Percentiles rank a stretch among this genome's conserved stretches.
Conservation (phyloP, 2,888 invertebrate genomes). For the Drosophila longiperda region DNA sequence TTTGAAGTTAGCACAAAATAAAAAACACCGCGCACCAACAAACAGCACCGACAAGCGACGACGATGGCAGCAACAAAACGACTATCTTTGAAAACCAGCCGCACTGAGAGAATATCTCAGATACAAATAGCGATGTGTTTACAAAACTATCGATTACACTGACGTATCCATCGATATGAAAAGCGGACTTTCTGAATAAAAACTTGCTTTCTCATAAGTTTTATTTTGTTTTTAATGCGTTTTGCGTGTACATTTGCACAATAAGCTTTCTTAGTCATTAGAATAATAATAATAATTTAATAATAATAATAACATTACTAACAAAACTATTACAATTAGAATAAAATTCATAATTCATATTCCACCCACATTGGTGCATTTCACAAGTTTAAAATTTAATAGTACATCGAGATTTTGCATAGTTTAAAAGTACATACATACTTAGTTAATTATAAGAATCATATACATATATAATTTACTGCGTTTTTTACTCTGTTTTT, state of each 20-base stretch:
- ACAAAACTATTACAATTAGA: constrained; percentile 82
- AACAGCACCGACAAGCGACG: constrained; percentile 61
- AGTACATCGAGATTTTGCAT: constrained; percentile 78
- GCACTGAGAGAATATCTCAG: constrained; percentile 58
- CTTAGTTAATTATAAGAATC: constrained; percentile 57
- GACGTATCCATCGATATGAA: constrained; percentile 18
- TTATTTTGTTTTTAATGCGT: constrained; percentile 77
- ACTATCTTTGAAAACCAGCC: constrained; percentile 55
- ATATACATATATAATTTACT: constrained; percentile 48
- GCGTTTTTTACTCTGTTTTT: constrained; percentile 23
- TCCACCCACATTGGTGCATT: constrained; percentile 56
- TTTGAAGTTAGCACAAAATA: constrained; percentile 65
- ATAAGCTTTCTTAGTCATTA: constrained; percentile 75
- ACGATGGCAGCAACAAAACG: constrained; percentile 74
- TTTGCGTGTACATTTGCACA: constrained; percentile 79
- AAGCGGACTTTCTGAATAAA: constrained; percentile 19
- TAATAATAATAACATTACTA: constrained; percentile 82
- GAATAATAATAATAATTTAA: constrained; percentile 60
- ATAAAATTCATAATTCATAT: constrained; percentile 76
- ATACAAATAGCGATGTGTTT: constrained; percentile 49
- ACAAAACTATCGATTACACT: constrained; percentile 20
- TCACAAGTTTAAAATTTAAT: constrained; percentile 76
- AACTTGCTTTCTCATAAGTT: constrained; percentile 56
- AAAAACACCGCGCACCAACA: constrained; percentile 68
- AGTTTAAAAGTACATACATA: constrained; percentile 72